phyloP scores from a whole-genome alignment of 2,797 vertebrate genomes.

The Acrossocheilus fasciatus region DNA sequence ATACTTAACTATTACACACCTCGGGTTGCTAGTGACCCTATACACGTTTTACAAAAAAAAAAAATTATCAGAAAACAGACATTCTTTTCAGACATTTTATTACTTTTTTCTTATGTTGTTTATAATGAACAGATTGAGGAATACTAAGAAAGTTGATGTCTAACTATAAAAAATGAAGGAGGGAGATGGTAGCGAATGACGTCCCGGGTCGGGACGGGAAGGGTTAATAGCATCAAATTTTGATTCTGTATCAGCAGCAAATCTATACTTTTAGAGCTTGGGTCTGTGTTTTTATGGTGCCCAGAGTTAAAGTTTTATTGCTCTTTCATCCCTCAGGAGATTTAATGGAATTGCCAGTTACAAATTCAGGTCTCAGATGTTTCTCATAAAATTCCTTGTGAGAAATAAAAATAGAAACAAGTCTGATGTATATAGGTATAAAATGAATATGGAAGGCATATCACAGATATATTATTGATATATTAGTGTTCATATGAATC shows the following conservation, averaged over 20 bases:
- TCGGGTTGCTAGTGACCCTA: too few relatives aligned
- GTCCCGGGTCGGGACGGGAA: too few relatives aligned
- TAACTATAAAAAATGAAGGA: too few relatives aligned
- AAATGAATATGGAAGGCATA: neutral
- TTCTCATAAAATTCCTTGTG: neutral
- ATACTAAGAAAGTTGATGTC: too few relatives aligned
- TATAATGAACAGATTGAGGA: too few relatives aligned
- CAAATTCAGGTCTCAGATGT: neutral
- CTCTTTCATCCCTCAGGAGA: constrained; percentile 6
- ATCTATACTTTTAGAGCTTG: neutral
- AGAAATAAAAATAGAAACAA: constrained; percentile 2
- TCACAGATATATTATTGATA: neutral
- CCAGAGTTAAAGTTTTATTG: too few relatives aligned
- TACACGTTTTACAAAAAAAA: too few relatives aligned
- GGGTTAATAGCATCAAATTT: neutral
- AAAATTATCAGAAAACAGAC: too few relatives aligned
- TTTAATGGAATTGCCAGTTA: neutral
- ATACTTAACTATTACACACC: too few relatives aligned
- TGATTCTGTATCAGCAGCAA: constrained; percentile 3
- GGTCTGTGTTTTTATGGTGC: neutral
- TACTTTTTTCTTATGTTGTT: too few relatives aligned
- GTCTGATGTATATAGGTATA: neutral
- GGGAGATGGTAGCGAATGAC: too few relatives aligned
- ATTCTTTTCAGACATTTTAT: too few relatives aligned
- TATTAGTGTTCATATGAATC: neutral